A percentile compares a stretch with the other conserved stretches of the same genome.
Conservation (phyloP, 2,888 invertebrate genomes). For the Lochmaea capreae region DNA sequence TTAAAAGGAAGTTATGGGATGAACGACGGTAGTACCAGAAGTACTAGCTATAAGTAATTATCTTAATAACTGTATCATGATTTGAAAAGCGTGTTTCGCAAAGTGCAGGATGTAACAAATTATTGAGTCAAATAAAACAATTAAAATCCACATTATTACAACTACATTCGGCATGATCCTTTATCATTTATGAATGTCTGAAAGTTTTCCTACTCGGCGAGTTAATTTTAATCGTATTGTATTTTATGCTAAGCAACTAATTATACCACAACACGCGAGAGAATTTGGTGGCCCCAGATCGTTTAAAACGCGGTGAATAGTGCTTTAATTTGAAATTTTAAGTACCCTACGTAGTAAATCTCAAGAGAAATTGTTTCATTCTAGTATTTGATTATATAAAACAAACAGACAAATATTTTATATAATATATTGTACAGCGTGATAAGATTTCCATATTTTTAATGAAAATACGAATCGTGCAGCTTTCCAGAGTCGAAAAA, state of each 20-base stretch:
- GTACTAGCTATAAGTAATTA: too few species aligned
- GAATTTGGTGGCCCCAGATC: conserved; percentile 56
- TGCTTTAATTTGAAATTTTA: conserved; percentile 55
- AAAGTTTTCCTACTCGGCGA: conserved; percentile 43
- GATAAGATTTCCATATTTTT: not conserved
- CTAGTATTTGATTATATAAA: conserved; percentile 3
- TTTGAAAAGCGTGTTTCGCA: too few species aligned
- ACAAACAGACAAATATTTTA: not conserved
- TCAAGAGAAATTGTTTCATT: conserved; percentile 13
- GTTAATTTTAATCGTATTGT: conserved; percentile 58
- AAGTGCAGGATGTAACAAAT: too few species aligned
- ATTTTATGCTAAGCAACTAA: conserved; percentile 61
- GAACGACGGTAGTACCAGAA: too few species aligned
- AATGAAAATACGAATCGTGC: not conserved
- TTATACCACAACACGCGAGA: conserved; percentile 59
- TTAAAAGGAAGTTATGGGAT: too few species aligned
- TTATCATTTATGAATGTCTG: not conserved
- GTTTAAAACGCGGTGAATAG: conserved; percentile 59
- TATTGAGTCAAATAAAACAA: too few species aligned
- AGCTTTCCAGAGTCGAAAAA: not conserved
- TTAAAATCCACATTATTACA: too few species aligned
- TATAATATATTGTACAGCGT: not conserved
- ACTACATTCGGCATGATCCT: not conserved
- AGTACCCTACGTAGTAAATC: conserved; percentile 30
- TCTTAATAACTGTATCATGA: too few species aligned